These are phyloP conservation scores for Pterostichus niger DNA, from an alignment of 2,888 invertebrate genomes.

Conservation along the genomic window DNA sequence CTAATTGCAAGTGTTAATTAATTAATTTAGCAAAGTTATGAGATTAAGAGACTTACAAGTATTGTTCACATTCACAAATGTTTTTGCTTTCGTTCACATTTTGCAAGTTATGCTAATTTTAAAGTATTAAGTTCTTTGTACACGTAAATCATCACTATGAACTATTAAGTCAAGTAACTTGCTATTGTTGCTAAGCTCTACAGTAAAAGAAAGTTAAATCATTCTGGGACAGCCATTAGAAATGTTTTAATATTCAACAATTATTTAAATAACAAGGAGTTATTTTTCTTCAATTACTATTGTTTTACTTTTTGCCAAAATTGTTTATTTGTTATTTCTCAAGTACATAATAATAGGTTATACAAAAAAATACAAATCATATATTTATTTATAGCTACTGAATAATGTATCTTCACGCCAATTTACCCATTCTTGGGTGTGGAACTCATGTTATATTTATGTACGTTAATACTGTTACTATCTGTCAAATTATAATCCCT, in stretches of 20 bases:
- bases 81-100: conserved; percentile 18
- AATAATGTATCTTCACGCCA: too few species aligned
- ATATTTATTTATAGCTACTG: too few species aligned
- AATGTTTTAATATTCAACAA: background rate
- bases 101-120: conserved; percentile 12
- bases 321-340: too few species aligned
- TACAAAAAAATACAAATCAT: too few species aligned
- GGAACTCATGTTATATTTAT: too few species aligned
- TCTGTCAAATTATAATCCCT: too few species aligned
- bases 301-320: too few species aligned
- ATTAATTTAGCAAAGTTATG: conserved; percentile 14
- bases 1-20: conserved; percentile 18
- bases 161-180: conserved; percentile 2
- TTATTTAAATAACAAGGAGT: background rate
- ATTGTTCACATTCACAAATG: conserved; percentile 23
- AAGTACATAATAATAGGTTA: too few species aligned
- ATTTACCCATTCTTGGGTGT: too few species aligned
- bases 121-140: background rate
- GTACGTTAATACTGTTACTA: too few species aligned
- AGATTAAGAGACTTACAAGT: background rate
- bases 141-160: background rate
- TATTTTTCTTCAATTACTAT: too few species aligned
- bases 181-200: background rate
- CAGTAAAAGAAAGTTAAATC: conserved; percentile 17
- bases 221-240: background rate